Conservation (phyloP, 2,113 vertebrate species). For the Orientallactaga bullata region DNA sequence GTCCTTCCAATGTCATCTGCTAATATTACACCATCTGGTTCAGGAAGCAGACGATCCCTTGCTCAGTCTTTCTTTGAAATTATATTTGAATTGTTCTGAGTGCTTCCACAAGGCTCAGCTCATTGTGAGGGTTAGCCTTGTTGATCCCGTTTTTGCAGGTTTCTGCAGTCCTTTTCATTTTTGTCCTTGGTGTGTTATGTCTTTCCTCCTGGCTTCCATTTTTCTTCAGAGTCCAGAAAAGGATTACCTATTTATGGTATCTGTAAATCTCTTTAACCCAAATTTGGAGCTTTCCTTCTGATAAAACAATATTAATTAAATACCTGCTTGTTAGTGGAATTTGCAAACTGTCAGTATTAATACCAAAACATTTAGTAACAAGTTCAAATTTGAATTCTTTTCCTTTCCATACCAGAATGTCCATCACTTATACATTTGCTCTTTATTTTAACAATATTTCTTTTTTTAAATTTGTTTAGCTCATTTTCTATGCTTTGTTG, state of each 20-base stretch:
- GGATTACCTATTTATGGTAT: neutral
- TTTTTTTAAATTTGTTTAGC: neutral
- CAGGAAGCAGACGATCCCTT: conserved; percentile 19
- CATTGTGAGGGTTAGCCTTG: neutral
- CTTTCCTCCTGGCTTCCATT: neutral
- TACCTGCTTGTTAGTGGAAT: neutral
- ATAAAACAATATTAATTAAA: neutral
- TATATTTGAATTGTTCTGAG: conserved; percentile 64
- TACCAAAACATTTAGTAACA: neutral
- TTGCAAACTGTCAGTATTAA: neutral
- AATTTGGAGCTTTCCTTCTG: neutral
- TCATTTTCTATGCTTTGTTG: neutral
- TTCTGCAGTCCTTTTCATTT: conserved; percentile 16
- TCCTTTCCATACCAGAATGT: neutral
- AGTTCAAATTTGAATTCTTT: neutral
- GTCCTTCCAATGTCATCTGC: conserved; percentile 78
- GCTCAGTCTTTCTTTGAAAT: conserved; percentile 68
- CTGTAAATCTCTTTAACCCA: neutral
- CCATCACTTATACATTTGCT: neutral
- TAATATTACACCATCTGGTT: conserved; percentile 72
- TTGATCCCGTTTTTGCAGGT: conserved; percentile 34
- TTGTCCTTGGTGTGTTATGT: conserved; percentile 23
- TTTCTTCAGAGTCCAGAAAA: neutral
- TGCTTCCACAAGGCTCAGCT: conserved; percentile 23
- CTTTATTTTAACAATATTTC: neutral